Base-by-base conservation (phyloP, 2,113 vertebrate genomes). In the Psammodynastes pulverulentus region DNA sequence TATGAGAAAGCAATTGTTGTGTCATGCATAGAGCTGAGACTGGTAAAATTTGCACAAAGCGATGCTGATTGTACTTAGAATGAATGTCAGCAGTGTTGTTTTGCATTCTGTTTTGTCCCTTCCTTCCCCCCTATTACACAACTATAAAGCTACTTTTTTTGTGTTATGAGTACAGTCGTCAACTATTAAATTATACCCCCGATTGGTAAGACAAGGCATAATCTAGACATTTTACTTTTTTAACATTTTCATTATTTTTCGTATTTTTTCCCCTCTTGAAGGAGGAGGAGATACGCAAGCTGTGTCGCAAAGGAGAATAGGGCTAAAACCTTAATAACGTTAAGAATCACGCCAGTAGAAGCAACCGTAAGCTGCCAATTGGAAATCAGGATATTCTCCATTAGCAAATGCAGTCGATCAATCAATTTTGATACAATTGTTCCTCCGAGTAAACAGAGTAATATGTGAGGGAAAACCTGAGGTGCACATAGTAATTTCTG, bases 211-310 rank as follows among this genome's bases (percentile, higher is more conserved):
- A 21, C 43, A 43, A 79, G 72, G 2, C 0, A 0, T 79, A 17
- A 67, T 67, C 12, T 67, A 67, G 4, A 67, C 54, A 15, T 9
- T 26, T 58, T 58, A 8, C 24, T 56, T 58, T 62, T 62, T 5
- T 0, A 62, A 13, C 10, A n/a, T n/a, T n/a, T 62, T 58, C 24
- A 5, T 62, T n/a, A 15, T 2, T n/a, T n/a, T 1, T 3, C 0
- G 0, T 58, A 1, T 67, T n/a, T 67, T n/a, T 62, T 67, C 15
- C 3, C 29, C 9, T 45, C n/a, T n/a, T n/a, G 12, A 67, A 67
- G 29, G 29, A n/a, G 29, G 29, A n/a, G 4, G 12, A n/a, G 10
- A n/a, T n/a, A n/a, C n/a, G 10, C 12, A n/a, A 67, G 4, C 29
- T 67, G n/a, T 5, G 4, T 67, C n/a, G 26, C 29, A 34, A 34